These are phyloP conservation scores for Corythornis madagascariensis DNA, from an alignment of 2,113 vertebrate species.

Conservation along the genomic window DNA sequence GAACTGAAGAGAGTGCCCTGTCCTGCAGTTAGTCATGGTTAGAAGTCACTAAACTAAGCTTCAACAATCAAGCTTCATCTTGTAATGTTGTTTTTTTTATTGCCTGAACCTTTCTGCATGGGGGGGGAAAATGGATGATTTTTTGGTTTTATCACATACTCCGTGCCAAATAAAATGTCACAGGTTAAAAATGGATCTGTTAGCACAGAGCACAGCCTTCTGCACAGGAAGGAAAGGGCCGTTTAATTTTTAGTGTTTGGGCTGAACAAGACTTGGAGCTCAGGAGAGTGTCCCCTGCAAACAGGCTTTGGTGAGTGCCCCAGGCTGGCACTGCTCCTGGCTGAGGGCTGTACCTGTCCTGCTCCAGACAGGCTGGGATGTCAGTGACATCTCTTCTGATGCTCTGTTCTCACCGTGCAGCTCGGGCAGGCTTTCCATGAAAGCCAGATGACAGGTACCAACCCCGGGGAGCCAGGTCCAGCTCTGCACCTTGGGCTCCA, in stretches of 20 bases:
- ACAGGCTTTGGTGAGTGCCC: background rate
- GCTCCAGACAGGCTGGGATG: background rate
- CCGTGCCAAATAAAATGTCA: background rate
- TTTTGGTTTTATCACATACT: background rate
- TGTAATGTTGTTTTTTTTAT: background rate
- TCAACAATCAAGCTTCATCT: background rate
- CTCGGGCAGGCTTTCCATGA: background rate
- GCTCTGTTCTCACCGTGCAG: background rate
- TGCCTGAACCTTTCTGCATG: background rate
- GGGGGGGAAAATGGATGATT: background rate
- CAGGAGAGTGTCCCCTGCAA: background rate
- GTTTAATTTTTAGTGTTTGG: background rate
- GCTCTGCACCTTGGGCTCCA: background rate
- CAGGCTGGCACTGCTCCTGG: background rate
- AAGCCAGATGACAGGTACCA: background rate
- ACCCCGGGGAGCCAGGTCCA: no score
- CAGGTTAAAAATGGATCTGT: rapidly evolving
- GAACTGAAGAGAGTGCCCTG: background rate
- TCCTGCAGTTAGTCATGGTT: background rate
- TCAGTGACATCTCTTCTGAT: background rate
- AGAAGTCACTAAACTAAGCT: background rate
- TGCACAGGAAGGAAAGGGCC: background rate
- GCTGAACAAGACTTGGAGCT: background rate
- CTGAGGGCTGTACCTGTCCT: background rate
- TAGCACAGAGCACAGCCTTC: background rate